A percentile compares a stretch with the other conserved stretches of the same genome.
phyloP scores from a whole-genome alignment of 2,888 invertebrate species.

The Cynaeus angustus region DNA sequence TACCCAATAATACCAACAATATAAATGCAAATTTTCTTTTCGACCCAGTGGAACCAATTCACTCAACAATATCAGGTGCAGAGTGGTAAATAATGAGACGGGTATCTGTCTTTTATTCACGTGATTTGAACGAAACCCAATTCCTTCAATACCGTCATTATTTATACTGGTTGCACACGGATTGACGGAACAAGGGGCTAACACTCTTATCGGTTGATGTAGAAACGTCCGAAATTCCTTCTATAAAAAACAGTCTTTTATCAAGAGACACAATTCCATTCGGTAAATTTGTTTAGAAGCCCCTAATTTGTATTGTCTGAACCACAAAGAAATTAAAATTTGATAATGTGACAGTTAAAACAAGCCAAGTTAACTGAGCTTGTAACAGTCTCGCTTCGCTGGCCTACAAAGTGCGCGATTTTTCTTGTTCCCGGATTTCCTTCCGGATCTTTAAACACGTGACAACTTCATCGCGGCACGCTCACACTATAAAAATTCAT shows the following conservation, averaged over 20 bases:
- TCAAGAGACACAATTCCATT: slow-evolving; percentile 8
- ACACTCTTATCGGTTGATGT: slow-evolving; percentile 25
- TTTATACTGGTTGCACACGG: slow-evolving; percentile 28
- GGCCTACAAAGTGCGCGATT: slow-evolving; percentile 30
- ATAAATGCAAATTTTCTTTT: slow-evolving; percentile 27
- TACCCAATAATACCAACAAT: slow-evolving; percentile 17
- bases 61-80: slow-evolving; percentile 3
- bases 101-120: slow-evolving; percentile 20
- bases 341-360: not conserved
- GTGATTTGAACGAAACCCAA: slow-evolving; percentile 27
- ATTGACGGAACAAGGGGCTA: slow-evolving; percentile 30
- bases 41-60: not conserved
- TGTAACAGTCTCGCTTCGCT: slow-evolving; percentile 30
- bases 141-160: slow-evolving; percentile 23
- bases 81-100: slow-evolving; percentile 30
- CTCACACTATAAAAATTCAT: slow-evolving; percentile 35
- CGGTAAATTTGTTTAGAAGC: slow-evolving; percentile 26
- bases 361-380: slow-evolving; percentile 7
- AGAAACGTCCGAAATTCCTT: slow-evolving; percentile 14
- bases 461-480: slow-evolving; percentile 39
- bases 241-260: slow-evolving; percentile 5
- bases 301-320: slow-evolving; percentile 11
- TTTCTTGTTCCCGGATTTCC: slow-evolving; percentile 38
- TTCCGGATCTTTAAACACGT: slow-evolving; percentile 45
- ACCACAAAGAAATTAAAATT: not conserved